Evolutionary conservation across 2,888 invertebrate species (phyloP).

Genomic region (Cheilosia vulpina): DNA sequence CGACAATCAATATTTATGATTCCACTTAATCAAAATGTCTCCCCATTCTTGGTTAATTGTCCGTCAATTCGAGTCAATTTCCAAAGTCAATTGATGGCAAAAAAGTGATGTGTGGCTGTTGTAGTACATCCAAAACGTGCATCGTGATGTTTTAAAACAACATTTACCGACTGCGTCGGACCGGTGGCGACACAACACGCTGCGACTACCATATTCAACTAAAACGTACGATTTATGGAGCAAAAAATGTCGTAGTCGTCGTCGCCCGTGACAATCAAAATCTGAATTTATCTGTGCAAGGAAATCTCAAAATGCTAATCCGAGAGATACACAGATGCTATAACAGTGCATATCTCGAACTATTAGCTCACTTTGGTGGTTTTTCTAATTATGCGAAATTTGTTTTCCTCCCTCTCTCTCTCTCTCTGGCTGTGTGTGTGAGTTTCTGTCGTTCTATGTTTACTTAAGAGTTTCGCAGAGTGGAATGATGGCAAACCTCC

Average conservation of each 20-base stretch:
- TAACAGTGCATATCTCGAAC: conserved; percentile 41
- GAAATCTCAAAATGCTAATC: conserved; percentile 53
- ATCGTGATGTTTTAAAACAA: conserved; percentile 27
- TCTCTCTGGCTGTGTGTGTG: not conserved
- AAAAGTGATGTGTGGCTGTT: conserved; percentile 33
- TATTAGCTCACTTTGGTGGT: conserved; percentile 77
- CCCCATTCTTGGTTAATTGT: conserved; percentile 71
- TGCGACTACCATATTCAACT: conserved; percentile 32
- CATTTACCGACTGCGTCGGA: not conserved
- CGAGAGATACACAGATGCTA: conserved; percentile 29
- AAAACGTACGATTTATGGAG: conserved; percentile 41
- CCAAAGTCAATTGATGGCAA: conserved; percentile 72
- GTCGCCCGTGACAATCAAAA: conserved; percentile 53
- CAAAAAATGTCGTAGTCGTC: conserved; percentile 24
- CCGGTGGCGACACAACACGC: conserved; percentile 17
- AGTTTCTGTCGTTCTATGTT: conserved; percentile 42
- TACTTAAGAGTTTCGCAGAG: conserved; percentile 43
- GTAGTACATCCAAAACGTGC: conserved; percentile 34
- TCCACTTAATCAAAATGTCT: conserved; percentile 74
- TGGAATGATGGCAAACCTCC: conserved; percentile 1
- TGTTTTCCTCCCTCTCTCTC: conserved; percentile 62
- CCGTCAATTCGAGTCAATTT: conserved; percentile 74
- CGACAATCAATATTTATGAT: conserved; percentile 51
- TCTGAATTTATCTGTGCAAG: conserved; percentile 44
- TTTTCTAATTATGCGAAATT: conserved; percentile 79